Conservation (phyloP, 2,888 invertebrate species). For the Drosophila vallismaia region DNA sequence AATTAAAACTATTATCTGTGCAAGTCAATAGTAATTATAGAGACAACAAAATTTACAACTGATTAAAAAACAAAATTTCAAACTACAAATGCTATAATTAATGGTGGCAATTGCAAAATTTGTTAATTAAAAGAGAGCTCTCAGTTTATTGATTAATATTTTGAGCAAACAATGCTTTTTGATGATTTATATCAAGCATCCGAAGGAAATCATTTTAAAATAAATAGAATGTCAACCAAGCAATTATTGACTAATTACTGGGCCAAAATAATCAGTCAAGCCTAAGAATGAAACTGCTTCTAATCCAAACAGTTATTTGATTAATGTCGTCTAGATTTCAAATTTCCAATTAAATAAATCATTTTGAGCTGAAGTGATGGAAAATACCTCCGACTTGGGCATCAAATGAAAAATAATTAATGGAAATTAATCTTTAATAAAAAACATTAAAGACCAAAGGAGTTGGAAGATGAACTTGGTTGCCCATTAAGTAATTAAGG, state of each 20-base stretch:
- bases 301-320: constrained; percentile 50
- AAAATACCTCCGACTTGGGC: constrained; percentile 16
- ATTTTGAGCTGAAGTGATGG: constrained; percentile 23
- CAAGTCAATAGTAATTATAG: too few relatives aligned
- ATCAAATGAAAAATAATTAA: constrained; percentile 33
- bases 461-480: not conserved
- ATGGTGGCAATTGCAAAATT: not conserved
- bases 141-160: not conserved
- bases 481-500: constrained; percentile 39
- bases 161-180: not conserved
- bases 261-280: constrained; percentile 21
- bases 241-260: constrained; percentile 50
- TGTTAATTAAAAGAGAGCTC: not conserved
- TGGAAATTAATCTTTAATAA: constrained; percentile 44
- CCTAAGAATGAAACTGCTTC: not conserved
- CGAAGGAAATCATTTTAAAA: not conserved
- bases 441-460: constrained; percentile 19
- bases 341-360: constrained; percentile 57
- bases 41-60: not conserved
- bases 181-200: not conserved
- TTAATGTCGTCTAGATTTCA: constrained; percentile 53
- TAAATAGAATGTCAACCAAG: constrained; percentile 7
- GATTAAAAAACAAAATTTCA: not conserved
- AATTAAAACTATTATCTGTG: too few relatives aligned
- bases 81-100: not conserved